A percentile compares a stretch with the other conserved stretches of the same genome.
These are phyloP conservation scores for Idaea dimidiata DNA, from an alignment of 2,888 invertebrate genomes.

Conservation along the genomic window DNA sequence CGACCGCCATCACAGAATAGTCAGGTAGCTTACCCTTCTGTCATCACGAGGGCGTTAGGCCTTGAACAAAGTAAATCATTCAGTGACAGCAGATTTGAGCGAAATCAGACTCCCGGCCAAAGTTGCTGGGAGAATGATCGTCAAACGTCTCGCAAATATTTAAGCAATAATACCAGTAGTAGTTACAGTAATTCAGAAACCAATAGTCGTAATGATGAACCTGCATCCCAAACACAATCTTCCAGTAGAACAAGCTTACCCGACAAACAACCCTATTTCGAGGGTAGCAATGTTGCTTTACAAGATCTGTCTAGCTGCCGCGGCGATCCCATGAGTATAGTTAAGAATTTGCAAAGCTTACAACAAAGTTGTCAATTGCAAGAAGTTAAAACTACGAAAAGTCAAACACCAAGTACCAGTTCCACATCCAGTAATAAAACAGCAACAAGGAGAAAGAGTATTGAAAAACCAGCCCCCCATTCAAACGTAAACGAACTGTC, in stretches of 20 bases:
- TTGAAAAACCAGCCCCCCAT: conserved; percentile 73
- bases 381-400: conserved; percentile 77
- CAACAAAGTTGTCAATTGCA: conserved; percentile 82
- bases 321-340: conserved; percentile 88
- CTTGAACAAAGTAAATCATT: conserved; percentile 80
- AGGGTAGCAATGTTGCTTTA: conserved; percentile 81
- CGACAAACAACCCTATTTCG: conserved; percentile 84
- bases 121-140: conserved; percentile 83
- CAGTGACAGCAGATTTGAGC: conserved; percentile 78
- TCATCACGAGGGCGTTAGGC: conserved; percentile 88
- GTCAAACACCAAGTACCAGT: conserved; percentile 49
- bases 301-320: conserved; percentile 88
- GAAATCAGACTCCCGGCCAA: conserved; percentile 71
- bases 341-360: conserved; percentile 84
- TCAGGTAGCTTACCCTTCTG: conserved; percentile 90
- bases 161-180: conserved; percentile 62
- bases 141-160: conserved; percentile 72
- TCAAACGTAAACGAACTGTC: conserved; percentile 78
- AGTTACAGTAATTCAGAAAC: conserved; percentile 72
- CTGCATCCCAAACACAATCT: conserved; percentile 65
- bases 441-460: conserved; percentile 81
- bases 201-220: conserved; percentile 70
- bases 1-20: conserved; percentile 81
- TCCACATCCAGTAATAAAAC: conserved; percentile 48
- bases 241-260: conserved; percentile 68